Evolutionary conservation across 2,888 invertebrate genomes (phyloP).

Genomic region (Ophioninae sp.): DNA sequence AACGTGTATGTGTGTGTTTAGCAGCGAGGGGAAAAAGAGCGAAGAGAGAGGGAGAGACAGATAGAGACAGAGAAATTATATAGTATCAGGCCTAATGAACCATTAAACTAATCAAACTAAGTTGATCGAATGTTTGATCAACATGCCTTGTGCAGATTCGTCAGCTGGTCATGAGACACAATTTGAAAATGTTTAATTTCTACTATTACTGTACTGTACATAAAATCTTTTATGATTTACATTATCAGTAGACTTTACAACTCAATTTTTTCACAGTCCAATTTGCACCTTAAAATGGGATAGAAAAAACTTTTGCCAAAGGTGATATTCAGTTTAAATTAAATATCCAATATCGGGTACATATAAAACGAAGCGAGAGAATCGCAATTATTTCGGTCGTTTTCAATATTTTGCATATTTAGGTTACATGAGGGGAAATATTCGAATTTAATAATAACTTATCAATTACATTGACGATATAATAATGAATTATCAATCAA

Average conservation of each 20-base stretch:
- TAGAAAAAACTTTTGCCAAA: neutral
- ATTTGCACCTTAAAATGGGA: neutral
- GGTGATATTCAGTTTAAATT: neutral
- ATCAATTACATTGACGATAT: too few species aligned
- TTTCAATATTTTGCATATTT: too few species aligned
- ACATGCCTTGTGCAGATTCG: conserved; percentile 8
- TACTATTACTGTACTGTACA: neutral
- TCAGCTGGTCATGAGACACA: neutral
- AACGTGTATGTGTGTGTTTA: conserved; percentile 5
- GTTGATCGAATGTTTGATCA: conserved; percentile 71
- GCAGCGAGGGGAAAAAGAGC: conserved; percentile 5
- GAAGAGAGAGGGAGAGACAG: conserved; percentile 6
- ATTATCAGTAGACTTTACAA: neutral
- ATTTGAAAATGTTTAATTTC: neutral
- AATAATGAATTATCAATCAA: too few species aligned
- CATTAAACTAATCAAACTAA: conserved; percentile 73
- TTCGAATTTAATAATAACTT: too few species aligned
- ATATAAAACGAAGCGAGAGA: too few species aligned
- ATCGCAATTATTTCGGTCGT: too few species aligned
- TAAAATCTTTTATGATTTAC: conserved; percentile 4
- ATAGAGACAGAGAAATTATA: conserved; percentile 21
- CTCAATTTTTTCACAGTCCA: neutral
- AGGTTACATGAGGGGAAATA: too few species aligned
- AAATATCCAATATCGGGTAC: neutral
- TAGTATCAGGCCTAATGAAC: conserved; percentile 67